These are phyloP conservation scores for Festucalex cinctus DNA, from an alignment of 2,113 vertebrate genomes.

Conservation along the genomic window DNA sequence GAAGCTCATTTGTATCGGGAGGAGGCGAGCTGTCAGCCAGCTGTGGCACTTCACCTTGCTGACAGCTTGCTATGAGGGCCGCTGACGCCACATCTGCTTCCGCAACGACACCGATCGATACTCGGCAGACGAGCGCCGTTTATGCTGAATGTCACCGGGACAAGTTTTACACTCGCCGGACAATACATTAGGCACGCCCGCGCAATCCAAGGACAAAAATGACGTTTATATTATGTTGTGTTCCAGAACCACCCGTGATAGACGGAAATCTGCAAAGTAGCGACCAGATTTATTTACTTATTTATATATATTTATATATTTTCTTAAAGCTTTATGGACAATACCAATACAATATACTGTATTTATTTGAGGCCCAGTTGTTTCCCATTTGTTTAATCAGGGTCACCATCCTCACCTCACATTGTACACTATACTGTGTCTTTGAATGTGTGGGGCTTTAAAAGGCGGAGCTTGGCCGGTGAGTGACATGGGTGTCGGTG, in stretches of 20 bases:
- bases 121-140: constrained; percentile 33
- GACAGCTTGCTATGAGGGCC: constrained; percentile 54
- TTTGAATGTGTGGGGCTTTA: too few species aligned
- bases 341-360: background rate
- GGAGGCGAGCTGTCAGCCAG: constrained; percentile 38
- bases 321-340: background rate
- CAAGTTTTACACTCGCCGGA: background rate
- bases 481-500: too few species aligned
- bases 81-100: constrained; percentile 31
- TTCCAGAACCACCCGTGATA: background rate
- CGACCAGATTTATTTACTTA: too few species aligned
- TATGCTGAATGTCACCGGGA: background rate
- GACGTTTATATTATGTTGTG: too few species aligned
- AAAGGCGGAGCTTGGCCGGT: too few species aligned
- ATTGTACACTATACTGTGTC: too few species aligned
- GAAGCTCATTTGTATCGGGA: constrained; percentile 39
- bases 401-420: background rate
- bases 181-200: background rate
- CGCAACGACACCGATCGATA: constrained; percentile 58
- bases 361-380: background rate
- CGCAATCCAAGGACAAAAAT: background rate
- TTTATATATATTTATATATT: too few species aligned
- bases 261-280: too few species aligned
- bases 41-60: constrained; percentile 52
- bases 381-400: background rate